Evolutionary conservation across 2,797 vertebrate genomes (phyloP), one percentile per base, ranked within the genome.

Genomic region (Hafferia zeledoni): DNA sequence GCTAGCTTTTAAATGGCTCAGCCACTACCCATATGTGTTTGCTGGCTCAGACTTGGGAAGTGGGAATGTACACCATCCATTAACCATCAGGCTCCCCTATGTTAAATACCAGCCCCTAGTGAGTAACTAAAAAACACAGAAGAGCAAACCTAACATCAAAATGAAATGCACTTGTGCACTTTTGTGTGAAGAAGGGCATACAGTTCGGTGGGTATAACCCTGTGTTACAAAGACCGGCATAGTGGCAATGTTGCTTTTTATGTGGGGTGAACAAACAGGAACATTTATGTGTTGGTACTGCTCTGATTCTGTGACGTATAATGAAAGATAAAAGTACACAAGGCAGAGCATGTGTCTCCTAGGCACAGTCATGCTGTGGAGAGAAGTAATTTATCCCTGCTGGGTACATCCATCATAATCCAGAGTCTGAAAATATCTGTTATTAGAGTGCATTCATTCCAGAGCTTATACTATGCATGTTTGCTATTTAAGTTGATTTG

Each of bases 381-480:
- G 89, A 96, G 85, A 95, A 94, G 79, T 85, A 96, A 91, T 96
- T 96, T 97, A 96, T 96, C 92, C 92, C 92, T 95, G 94, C 89
- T 96, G 95, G 60, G 83, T 71, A 85, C 88, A 95, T 86, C 91
- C 94, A 92, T 96, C 94, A 96, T 94, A 95, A 96, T 92, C 88
- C 24, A 67, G 79, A 81, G 56, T 63, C 82, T 95, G 84, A 79
- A 95, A 94, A 75, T 93, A 65, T 74, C 93, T 85, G 80, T 90
- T 94, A 81, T 93, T 89, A 76, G 47, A 91, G 43, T 44, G 84
- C 90, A 95, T 89, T 76, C 59, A 92, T 87, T 95, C 84, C 87
- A 63, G 87, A 87, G 74, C 57, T 90, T 91, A 90, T 25, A 22
- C 47, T 59, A 28, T 22, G 43, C 50, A 20, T 86, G 53, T 88